A percentile compares a stretch with the other conserved stretches of the same genome.
These are phyloP conservation scores for Rotaria sp. DNA, from an alignment of 2,888 invertebrate genomes.

Conservation along the genomic window DNA sequence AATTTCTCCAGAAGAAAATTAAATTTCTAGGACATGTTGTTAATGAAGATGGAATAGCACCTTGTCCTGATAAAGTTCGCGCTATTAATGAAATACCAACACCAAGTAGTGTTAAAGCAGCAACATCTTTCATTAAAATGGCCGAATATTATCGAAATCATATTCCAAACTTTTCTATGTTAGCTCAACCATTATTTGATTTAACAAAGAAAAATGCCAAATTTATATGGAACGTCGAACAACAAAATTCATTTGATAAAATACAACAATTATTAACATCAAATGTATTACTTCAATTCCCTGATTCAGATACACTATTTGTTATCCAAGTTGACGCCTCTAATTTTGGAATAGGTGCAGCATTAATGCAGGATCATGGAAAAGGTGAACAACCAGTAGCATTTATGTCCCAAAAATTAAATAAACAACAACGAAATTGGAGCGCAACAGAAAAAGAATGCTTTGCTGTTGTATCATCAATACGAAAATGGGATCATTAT, in stretches of 20 bases:
- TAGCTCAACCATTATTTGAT: constrained; percentile 20
- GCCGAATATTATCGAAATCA: constrained; percentile 29
- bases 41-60: neutral
- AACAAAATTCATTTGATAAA: constrained; percentile 23
- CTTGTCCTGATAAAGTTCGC: neutral
- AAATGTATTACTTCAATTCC: neutral
- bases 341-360: constrained; percentile 29
- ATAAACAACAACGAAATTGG: neutral
- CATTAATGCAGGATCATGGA: neutral
- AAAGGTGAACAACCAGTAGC: neutral
- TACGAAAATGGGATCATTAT: neutral
- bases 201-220: neutral
- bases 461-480: neutral
- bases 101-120: neutral
- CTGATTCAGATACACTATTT: constrained; percentile 14
- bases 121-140: neutral
- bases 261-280: neutral
- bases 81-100: neutral
- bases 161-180: constrained; percentile 6
- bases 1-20: neutral
- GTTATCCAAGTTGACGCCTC: neutral
- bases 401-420: neutral
- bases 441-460: neutral
- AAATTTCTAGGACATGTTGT: constrained; percentile 21
- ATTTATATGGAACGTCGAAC: neutral